Evolutionary conservation across 2,113 vertebrate species (phyloP).

Genomic region (Antigone vipio): DNA sequence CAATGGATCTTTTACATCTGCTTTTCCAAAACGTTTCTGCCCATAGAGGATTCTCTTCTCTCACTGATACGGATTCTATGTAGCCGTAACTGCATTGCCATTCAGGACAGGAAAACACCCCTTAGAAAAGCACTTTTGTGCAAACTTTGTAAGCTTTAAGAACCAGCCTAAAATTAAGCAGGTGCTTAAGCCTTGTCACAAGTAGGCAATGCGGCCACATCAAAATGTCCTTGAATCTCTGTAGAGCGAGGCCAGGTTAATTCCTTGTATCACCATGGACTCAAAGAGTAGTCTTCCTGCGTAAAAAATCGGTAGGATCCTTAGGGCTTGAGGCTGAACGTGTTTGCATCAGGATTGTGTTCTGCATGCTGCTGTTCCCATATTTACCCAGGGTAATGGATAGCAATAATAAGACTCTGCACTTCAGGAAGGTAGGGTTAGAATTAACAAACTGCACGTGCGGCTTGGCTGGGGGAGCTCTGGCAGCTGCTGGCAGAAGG

Average conservation of each 20-base stretch:
- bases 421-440: background rate
- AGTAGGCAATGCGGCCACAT: background rate
- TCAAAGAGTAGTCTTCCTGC: background rate
- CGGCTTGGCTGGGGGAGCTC: background rate
- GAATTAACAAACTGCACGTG: background rate
- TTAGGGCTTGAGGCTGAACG: background rate
- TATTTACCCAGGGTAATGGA: background rate
- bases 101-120: background rate
- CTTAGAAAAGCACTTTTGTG: background rate
- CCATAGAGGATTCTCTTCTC: background rate
- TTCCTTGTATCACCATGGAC: background rate
- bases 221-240: background rate
- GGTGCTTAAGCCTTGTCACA: background rate
- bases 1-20: background rate
- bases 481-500: background rate
- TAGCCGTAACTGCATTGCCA: background rate
- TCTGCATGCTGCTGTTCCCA: background rate
- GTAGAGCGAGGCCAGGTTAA: background rate
- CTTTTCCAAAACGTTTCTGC: background rate
- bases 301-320: background rate
- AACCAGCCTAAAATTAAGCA: background rate
- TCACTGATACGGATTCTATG: background rate
- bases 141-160: background rate
- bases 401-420: background rate
- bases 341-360: background rate